phyloP scores from a whole-genome alignment of 2,797 vertebrate genomes.

The Arnoldichthys spilopterus region DNA sequence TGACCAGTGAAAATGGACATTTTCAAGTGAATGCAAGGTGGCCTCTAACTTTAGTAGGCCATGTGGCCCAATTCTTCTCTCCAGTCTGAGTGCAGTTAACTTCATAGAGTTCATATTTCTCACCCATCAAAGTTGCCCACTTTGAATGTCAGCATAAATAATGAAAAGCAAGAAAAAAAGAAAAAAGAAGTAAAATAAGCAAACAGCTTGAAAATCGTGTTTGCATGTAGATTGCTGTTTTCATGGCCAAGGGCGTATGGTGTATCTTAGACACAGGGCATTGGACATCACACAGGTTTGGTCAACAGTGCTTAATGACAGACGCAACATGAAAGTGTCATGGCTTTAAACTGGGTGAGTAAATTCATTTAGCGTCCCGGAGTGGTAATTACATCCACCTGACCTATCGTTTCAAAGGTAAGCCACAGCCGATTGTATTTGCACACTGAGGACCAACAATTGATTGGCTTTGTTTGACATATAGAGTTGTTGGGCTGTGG shows the following conservation, averaged over 20 bases:
- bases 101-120: not conserved
- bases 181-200: constrained; percentile 2
- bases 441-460: constrained; percentile 51
- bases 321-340: constrained; percentile 32
- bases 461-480: constrained; percentile 67
- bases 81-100: not conserved
- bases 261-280: not conserved
- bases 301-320: constrained; percentile 8
- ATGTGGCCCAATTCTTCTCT: not conserved
- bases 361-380: constrained; percentile 28
- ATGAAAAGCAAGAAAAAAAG: not conserved
- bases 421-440: constrained; percentile 51
- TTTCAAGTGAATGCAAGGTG: not conserved
- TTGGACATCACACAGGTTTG: not conserved
- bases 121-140: not conserved
- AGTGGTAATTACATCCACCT: constrained; percentile 53
- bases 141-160: not conserved
- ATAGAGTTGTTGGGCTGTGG: constrained; percentile 53
- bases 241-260: constrained; percentile 8
- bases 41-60: not conserved
- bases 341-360: constrained; percentile 6
- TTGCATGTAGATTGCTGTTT: constrained; percentile 24
- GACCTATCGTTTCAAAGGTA: constrained; percentile 60
- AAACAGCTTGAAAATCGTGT: not conserved
- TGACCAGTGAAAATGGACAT: too few relatives aligned